Evolutionary conservation across 2,797 vertebrate genomes (phyloP).

Genomic region (Squalus acanthias): DNA sequence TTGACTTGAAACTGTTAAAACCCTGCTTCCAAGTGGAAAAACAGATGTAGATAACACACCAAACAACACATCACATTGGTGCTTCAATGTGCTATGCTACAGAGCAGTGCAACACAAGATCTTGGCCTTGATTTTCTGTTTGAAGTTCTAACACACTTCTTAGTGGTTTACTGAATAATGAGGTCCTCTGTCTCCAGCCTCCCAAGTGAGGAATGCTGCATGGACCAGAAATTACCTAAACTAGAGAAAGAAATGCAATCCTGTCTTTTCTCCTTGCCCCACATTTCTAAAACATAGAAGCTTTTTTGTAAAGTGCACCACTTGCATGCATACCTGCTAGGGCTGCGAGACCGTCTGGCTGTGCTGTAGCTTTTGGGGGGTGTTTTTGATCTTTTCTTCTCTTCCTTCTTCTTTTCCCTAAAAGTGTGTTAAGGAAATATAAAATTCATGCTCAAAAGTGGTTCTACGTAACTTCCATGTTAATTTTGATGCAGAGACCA

Average conservation of each 20-base stretch:
- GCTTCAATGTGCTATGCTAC: background rate
- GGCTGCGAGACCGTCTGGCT: conserved; percentile 82
- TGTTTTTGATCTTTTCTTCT: conserved; percentile 93
- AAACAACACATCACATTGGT: background rate
- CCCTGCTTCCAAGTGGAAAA: background rate
- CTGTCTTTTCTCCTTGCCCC: background rate
- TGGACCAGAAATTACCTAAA: background rate
- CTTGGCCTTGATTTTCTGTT: background rate
- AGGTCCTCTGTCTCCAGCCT: background rate
- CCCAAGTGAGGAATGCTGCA: background rate
- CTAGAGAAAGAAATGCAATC: background rate
- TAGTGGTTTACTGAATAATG: background rate
- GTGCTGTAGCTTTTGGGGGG: conserved; percentile 98
- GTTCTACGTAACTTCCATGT: background rate
- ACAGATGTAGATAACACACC: background rate
- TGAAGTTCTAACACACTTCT: background rate
- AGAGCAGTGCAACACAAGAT: background rate
- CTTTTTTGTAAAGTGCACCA: background rate
- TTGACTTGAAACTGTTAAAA: background rate
- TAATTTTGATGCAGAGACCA: background rate
- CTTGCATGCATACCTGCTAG: conserved; percentile 68
- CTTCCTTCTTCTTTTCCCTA: conserved; percentile 92
- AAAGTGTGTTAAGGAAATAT: background rate
- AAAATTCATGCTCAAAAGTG: background rate
- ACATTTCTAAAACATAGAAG: background rate